These are phyloP conservation scores for Trididemnum nubilum DNA, from an alignment of 23 tunicate species.

Conservation along the genomic window DNA sequence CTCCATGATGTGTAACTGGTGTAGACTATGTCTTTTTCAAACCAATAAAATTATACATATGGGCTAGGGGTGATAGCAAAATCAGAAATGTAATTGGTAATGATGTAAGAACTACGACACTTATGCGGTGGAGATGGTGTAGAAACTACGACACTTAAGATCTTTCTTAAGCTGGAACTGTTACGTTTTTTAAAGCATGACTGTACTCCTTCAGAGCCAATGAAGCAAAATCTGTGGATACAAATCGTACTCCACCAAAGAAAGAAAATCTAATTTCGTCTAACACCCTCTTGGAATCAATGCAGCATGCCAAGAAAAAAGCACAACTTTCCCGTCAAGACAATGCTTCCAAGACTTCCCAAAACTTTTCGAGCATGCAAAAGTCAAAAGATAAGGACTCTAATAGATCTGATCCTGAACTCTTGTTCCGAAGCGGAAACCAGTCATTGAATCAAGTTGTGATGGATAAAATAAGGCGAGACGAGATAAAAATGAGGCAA, in stretches of 20 bases:
- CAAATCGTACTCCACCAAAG: not conserved
- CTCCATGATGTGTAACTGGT: too few relatives aligned
- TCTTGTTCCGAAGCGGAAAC: not conserved
- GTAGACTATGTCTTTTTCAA: too few relatives aligned
- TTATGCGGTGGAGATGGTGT: too few relatives aligned
- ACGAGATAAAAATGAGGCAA: not conserved
- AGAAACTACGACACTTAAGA: too few relatives aligned
- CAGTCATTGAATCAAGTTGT: not conserved
- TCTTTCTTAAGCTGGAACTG: too few relatives aligned
- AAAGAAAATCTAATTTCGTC: conserved; percentile 24
- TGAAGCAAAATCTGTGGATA: not conserved
- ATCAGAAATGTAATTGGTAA: too few relatives aligned
- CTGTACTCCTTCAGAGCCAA: not conserved
- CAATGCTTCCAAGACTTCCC: not conserved
- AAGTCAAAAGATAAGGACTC: not conserved
- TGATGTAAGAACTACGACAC: too few relatives aligned
- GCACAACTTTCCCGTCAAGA: not conserved
- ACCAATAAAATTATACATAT: too few relatives aligned
- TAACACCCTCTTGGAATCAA: conserved; percentile 17
- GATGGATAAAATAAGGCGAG: not conserved
- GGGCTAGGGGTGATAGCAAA: too few relatives aligned
- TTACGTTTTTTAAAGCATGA: too few relatives aligned
- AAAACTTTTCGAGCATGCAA: not conserved
- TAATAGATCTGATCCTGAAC: not conserved
- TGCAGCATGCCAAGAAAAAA: conserved; percentile 18